phyloP scores from a whole-genome alignment of 2,113 vertebrate genomes.

The Pteruthius melanotis region DNA sequence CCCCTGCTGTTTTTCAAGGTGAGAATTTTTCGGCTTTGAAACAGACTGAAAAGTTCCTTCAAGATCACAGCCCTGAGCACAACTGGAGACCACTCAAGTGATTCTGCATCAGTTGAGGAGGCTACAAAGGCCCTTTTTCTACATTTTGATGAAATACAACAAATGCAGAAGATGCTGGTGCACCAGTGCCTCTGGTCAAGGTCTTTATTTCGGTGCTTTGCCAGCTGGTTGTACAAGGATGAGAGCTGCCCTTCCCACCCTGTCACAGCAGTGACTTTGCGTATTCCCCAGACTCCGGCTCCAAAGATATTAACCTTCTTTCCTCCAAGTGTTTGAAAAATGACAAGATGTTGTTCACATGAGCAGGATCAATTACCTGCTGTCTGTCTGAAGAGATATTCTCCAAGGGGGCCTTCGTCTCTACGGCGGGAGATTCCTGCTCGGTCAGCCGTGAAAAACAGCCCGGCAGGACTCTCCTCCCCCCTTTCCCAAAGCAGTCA shows the following conservation, averaged over 20 bases:
- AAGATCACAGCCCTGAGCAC: neutral
- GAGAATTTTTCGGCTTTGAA: neutral
- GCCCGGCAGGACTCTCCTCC: neutral
- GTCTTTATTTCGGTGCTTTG: neutral
- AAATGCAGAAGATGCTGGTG: neutral
- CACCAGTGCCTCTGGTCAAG: neutral
- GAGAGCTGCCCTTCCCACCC: neutral
- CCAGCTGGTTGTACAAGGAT: neutral
- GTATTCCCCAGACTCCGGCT: neutral
- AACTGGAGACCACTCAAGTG: neutral
- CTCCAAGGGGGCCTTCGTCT: neutral
- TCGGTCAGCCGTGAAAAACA: neutral
- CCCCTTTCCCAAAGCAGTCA: neutral
- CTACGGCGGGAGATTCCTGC: neutral
- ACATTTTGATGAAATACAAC: neutral
- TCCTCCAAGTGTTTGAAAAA: neutral
- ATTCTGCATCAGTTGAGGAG: neutral
- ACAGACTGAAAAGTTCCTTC: neutral
- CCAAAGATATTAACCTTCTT: neutral
- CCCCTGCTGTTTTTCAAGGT: neutral
- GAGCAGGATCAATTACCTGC: slow-evolving; percentile 51
- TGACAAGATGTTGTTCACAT: slow-evolving; percentile 8
- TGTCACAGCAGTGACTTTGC: rapidly evolving
- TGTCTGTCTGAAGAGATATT: slow-evolving; percentile 6
- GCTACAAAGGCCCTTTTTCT: neutral